Base-by-base conservation (phyloP, 2,888 invertebrate genomes). In the Melieria omissa region DNA sequence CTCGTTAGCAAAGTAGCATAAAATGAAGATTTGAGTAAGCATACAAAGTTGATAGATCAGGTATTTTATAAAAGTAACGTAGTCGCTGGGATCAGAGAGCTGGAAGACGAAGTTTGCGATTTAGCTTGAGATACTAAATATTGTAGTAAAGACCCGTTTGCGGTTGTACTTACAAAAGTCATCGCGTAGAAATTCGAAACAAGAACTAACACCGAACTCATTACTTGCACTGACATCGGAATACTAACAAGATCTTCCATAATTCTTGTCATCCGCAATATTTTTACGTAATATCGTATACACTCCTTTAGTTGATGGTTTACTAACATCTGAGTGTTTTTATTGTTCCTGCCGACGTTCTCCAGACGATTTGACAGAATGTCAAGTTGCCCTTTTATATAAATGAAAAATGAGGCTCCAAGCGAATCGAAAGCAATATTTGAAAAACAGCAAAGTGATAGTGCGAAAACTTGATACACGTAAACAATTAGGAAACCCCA, bases 101-200 rank as follows among this genome's bases (percentile, higher is more conserved):
- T 76, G 62, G 14, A 60, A 70, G n/a, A n/a, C 29, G 29, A 29
- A 29, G 29, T 29, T 49, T 10, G 9, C 49, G 9, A 49, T 49
- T 49, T 49, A 49, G 9, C 49, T 49, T 49, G 49, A 8, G 29
- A 29, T 29, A 29, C 29, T 29, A 29, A 29, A 29, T 29, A 29
- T 29, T 29, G 29, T 29, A 29, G 29, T 29, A 29, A 29, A 29
- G 29, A 29, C 29, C 29, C 29, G 29, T 29, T 29, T 29, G 29
- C 7, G 52, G 14, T n/a, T 10, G 7, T 8, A 72, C 76, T 75
- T 67, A 83, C 85, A 73, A 80, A 65, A 0, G 84, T 82, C 65
- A 84, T 76, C 42, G 79, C 78, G 77, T 83, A 84, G 49, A 84
- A 85, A 64, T 83, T 84, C 12, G 83, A 79, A 0, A 82, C 80